Evolutionary conservation across 2,797 vertebrate genomes (phyloP), one percentile per base, ranked within the genome.

Genomic region (Gila robusta): DNA sequence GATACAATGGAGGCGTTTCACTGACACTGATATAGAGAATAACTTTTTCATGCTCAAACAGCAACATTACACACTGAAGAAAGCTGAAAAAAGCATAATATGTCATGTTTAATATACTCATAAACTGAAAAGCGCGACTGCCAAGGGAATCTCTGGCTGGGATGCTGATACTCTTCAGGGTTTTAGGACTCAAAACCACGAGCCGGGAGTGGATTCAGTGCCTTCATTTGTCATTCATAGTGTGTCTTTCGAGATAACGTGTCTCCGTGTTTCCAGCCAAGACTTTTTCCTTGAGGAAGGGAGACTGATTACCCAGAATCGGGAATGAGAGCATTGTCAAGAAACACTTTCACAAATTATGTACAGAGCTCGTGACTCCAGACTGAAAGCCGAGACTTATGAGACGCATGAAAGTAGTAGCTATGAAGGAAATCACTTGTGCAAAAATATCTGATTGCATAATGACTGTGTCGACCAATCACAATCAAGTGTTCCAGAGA

Each of bases 311-410:
- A 79, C 76, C 35, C 41, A 23, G 54, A 41, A 62, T 17, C 4
- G 54, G 76, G 12, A 78, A 78, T 78, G 32, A 59, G 49, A 59
- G 74, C 52, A 59, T 59, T 59, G 44, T 74, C 28, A 76, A 35
- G 26, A 35, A 35, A 35, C 28, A 52, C 28, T 76, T 49, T 35
- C 32, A 52, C 26, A 54, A 54, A 79, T 59, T 79, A 79, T 79
- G 76, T 54, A 52, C 52, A 41, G 54, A 77, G 28, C 49, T 56
- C 10, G 11, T 26, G 76, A 79, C 21, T 74, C 52, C 32, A 39
- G 16, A 56, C 52, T n/a, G 32, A 17, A 59, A 59, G 21, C 32
- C 6, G 8, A 44, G 37, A 35, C 12, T 44, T 39, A 59, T 6
- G 21, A 52, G 44, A 52, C 17, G 2, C 26, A 19, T 11, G 16